phyloP scores from a whole-genome alignment of 2,113 vertebrate species.

The Lepisosteus osseus region DNA sequence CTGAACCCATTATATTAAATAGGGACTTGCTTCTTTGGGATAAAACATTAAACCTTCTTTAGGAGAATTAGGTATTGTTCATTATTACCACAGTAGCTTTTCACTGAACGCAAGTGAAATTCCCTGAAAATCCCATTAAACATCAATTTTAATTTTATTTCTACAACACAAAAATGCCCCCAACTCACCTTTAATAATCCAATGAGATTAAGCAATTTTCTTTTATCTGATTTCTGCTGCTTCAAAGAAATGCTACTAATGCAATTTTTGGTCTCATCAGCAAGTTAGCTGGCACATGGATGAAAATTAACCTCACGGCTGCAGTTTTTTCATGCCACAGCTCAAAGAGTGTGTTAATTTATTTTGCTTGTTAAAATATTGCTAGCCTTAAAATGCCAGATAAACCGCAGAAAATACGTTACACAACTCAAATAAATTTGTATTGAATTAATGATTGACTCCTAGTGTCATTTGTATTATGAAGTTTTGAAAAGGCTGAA shows the following conservation, averaged over 20 bases:
- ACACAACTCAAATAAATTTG: no score
- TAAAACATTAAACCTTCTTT: slow-evolving; percentile 69
- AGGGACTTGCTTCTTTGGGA: slow-evolving; percentile 26
- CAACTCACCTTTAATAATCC: slow-evolving; percentile 62
- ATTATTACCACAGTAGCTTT: slow-evolving; percentile 60
- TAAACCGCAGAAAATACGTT: no score
- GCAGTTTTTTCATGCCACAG: neutral
- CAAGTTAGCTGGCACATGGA: neutral
- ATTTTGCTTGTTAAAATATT: neutral
- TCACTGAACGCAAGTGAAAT: slow-evolving; percentile 52
- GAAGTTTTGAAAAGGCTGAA: neutral
- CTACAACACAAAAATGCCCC: slow-evolving; percentile 56
- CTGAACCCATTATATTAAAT: slow-evolving; percentile 23
- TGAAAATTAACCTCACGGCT: neutral
- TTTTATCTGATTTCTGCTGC: slow-evolving; percentile 34
- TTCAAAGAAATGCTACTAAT: slow-evolving; percentile 1
- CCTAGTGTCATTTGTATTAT: neutral
- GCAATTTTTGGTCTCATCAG: neutral
- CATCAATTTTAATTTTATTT: slow-evolving; percentile 68
- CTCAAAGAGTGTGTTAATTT: neutral
- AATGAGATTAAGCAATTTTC: slow-evolving; percentile 59
- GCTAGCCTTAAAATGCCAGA: no score
- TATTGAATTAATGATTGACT: no score
- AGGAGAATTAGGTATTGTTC: slow-evolving; percentile 70
- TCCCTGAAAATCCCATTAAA: slow-evolving; percentile 68